Percentiles rank a stretch among this genome's conserved stretches.
Evolutionary conservation across 2,797 vertebrate species (phyloP).

Genomic region (Spinibarbus caldwelli): DNA sequence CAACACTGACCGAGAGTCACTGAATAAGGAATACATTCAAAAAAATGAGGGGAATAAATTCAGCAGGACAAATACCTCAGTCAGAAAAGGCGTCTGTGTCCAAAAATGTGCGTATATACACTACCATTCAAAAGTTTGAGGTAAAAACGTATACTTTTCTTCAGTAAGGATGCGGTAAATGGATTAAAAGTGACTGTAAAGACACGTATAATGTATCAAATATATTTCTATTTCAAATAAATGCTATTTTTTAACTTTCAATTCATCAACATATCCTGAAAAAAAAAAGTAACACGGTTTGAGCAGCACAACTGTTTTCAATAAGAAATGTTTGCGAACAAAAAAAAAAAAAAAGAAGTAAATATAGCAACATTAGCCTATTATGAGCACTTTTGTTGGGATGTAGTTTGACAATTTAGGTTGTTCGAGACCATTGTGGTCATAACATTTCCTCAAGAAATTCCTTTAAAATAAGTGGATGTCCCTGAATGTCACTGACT

Average conservation of each 20-base stretch:
- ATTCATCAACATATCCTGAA: background rate
- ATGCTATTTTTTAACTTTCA: background rate
- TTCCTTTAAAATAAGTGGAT: background rate
- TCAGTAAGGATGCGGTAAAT: background rate
- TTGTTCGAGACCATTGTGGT: background rate
- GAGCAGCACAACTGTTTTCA: background rate
- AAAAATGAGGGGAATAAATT: constrained; percentile 1
- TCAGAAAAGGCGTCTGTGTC: background rate
- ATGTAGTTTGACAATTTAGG: background rate
- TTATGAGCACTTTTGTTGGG: background rate
- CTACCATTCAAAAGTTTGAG: background rate
- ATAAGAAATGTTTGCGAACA: background rate
- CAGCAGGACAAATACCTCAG: background rate
- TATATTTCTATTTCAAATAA: background rate
- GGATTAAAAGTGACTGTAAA: background rate
- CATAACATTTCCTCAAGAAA: background rate
- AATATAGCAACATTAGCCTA: background rate
- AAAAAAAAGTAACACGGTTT: background rate
- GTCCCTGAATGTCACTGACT: background rate
- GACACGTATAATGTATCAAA: background rate
- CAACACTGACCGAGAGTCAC: background rate
- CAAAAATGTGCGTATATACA: background rate
- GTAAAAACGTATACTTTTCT: background rate
- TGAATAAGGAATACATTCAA: background rate
- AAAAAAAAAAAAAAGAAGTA: too few species aligned